Evolutionary conservation across 2,113 vertebrate genomes (phyloP).

Genomic region (Phodopus roborovskii): DNA sequence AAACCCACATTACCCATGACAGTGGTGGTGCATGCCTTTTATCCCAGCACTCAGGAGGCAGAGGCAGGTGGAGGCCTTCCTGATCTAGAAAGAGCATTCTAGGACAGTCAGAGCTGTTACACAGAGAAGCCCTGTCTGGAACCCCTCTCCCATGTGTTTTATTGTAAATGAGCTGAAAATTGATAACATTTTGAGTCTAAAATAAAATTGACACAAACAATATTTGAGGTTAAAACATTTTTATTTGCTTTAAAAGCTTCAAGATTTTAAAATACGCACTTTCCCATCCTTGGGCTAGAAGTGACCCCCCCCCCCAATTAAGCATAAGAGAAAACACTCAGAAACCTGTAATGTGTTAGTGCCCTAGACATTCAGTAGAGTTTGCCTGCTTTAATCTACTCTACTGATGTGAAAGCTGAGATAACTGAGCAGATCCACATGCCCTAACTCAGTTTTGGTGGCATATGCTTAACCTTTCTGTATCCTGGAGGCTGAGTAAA

Average conservation of each 20-base stretch:
- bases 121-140: neutral
- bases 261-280: constrained; percentile 49
- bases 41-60: no score
- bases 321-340: neutral
- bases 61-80: no score
- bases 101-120: neutral
- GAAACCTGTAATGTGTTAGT: neutral
- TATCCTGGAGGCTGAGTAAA: neutral
- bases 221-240: constrained; percentile 57
- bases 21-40: no score
- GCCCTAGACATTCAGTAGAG: neutral
- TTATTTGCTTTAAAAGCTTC: constrained; percentile 60
- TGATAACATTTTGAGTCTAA: constrained; percentile 26
- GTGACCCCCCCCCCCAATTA: neutral
- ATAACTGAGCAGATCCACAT: neutral
- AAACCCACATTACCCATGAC: no score
- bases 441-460: neutral
- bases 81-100: neutral
- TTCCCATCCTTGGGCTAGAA: neutral
- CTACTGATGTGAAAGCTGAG: neutral
- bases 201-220: constrained; percentile 44
- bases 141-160: neutral
- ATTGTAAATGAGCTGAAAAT: constrained; percentile 54
- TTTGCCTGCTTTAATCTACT: neutral
- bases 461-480: neutral